Conservation (phyloP, 2,797 vertebrate genomes). For the Molossus molossus region DNA sequence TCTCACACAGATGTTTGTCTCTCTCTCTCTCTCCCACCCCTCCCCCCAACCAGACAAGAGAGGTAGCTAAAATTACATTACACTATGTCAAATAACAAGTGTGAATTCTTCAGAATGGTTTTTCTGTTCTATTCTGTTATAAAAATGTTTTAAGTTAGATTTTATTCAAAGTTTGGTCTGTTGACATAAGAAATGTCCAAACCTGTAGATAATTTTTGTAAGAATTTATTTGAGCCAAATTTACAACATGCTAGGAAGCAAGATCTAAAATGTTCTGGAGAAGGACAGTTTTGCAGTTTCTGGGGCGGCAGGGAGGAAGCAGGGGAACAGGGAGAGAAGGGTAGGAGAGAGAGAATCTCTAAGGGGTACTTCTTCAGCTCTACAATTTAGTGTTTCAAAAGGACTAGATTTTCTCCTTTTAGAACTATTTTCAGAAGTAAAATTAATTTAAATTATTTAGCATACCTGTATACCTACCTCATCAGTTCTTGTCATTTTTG, state of each 20-base stretch:
- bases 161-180: conserved; percentile 58
- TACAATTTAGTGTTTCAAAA: conserved; percentile 41
- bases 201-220: not conserved
- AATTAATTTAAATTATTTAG: conserved; percentile 54
- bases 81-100: not conserved
- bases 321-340: too few relatives aligned
- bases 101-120: conserved; percentile 23
- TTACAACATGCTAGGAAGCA: not conserved
- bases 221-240: not conserved
- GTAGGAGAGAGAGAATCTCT: not conserved
- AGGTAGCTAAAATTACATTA: not conserved
- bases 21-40: too few relatives aligned
- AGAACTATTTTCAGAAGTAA: conserved; percentile 31
- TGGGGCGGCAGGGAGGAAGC: not conserved
- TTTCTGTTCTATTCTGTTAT: conserved; percentile 20
- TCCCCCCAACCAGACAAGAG: not conserved
- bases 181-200: not conserved
- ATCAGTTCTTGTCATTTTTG: conserved; percentile 30
- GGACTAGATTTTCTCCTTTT: conserved; percentile 26
- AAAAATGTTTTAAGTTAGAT: not conserved
- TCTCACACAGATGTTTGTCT: too few relatives aligned
- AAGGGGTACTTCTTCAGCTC: not conserved
- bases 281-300: not conserved
- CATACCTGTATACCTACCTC: not conserved
- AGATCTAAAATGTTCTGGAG: not conserved